Evolutionary conservation across 2,113 vertebrate species (phyloP).

Genomic region (Mus spicilegus): DNA sequence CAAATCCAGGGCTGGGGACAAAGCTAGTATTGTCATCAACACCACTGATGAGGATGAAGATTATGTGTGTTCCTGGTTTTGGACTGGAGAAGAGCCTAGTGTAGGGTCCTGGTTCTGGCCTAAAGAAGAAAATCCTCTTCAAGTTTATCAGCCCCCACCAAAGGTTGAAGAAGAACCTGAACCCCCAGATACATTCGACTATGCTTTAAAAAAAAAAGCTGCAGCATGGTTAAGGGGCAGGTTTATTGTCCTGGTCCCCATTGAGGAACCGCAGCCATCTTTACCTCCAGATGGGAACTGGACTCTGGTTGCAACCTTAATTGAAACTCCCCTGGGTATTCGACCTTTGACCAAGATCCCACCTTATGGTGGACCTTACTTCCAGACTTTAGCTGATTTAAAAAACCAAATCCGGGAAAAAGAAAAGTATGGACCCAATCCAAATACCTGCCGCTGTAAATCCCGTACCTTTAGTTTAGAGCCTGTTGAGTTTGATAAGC

Average conservation of each 20-base stretch:
- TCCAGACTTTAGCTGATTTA: conserved; percentile 78
- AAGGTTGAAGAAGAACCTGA: conserved; percentile 61
- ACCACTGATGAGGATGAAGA: conserved; percentile 64
- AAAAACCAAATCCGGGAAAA: conserved; percentile 67
- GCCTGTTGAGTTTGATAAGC: conserved; percentile 77
- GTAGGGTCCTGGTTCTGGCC: conserved; percentile 80
- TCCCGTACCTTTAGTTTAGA: conserved; percentile 73
- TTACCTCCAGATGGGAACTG: conserved; percentile 75
- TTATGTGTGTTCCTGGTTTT: conserved; percentile 77
- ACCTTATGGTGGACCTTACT: conserved; percentile 73
- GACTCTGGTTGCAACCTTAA: conserved; percentile 77
- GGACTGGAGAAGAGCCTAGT: conserved; percentile 76
- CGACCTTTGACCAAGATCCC: conserved; percentile 76
- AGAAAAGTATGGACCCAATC: conserved; percentile 75
- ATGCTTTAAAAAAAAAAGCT: conserved; percentile 73
- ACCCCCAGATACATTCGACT: neutral
- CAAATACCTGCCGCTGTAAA: conserved; percentile 70
- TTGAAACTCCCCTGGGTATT: conserved; percentile 80
- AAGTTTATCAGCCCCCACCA: conserved; percentile 71
- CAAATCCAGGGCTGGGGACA: neutral
- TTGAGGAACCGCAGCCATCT: conserved; percentile 40
- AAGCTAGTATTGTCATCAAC: conserved; percentile 35
- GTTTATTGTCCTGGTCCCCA: conserved; percentile 74
- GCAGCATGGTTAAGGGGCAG: conserved; percentile 70
- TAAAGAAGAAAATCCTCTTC: conserved; percentile 70